A percentile compares a stretch with the other conserved stretches of the same genome.
Conservation (phyloP, 2,797 vertebrate genomes). For the Peromyscus attwateri region DNA sequence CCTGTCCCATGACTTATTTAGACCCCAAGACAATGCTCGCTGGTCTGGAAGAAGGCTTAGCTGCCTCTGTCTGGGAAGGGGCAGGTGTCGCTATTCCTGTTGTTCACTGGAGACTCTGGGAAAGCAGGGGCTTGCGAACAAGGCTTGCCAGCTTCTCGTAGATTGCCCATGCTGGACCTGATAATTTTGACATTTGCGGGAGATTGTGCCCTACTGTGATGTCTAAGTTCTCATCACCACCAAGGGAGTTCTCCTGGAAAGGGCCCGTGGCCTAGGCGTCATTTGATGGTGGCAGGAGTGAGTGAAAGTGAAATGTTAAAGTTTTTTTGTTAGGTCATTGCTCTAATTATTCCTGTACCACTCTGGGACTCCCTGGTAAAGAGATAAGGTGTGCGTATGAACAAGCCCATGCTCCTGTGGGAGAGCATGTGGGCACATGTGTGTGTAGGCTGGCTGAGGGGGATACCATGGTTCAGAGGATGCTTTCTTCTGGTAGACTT, state of each 20-base stretch:
- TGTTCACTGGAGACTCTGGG: not conserved
- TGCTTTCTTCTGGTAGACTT: not conserved
- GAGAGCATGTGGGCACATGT: not conserved
- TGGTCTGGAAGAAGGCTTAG: not conserved
- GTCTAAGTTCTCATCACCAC: not conserved
- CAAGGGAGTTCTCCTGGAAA: not conserved
- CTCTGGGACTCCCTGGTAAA: not conserved
- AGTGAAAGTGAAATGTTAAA: not conserved
- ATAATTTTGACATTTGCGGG: not conserved
- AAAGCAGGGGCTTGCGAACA: not conserved
- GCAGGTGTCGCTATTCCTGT: not conserved
- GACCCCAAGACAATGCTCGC: not conserved
- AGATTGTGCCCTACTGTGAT: not conserved
- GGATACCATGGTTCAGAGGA: not conserved
- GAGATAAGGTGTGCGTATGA: not conserved
- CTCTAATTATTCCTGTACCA: not conserved
- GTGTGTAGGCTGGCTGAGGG: not conserved
- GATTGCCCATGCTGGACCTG: not conserved
- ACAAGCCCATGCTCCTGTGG: too few species aligned
- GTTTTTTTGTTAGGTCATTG: not conserved
- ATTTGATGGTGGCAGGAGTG: not conserved
- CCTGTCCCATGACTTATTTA: not conserved
- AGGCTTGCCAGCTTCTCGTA: not conserved
- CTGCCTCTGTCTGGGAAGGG: not conserved
- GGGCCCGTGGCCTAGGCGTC: not conserved